These are phyloP conservation scores for Numida meleagris DNA, from an alignment of 2,113 vertebrate genomes.

Conservation along the genomic window DNA sequence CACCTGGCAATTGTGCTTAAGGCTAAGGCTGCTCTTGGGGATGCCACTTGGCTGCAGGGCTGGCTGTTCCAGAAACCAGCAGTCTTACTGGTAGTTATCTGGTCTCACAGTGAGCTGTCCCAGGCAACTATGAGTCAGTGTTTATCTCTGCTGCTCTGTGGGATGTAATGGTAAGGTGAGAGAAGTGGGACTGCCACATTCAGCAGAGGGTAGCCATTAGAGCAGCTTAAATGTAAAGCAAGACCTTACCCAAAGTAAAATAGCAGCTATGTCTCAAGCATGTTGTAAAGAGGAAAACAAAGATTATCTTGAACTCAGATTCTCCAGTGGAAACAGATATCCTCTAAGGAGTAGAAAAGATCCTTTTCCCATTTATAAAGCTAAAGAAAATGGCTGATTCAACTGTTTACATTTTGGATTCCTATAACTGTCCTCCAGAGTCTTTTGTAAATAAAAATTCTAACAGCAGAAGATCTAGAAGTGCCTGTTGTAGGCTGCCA, in stretches of 20 bases:
- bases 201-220: background rate
- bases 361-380: background rate
- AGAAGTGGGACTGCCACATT: background rate
- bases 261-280: background rate
- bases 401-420: background rate
- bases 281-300: background rate
- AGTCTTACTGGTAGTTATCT: conserved; percentile 6
- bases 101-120: background rate
- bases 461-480: background rate
- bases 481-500: background rate
- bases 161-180: background rate
- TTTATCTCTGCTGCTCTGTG: background rate
- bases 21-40: background rate
- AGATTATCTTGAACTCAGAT: background rate
- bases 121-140: conserved; percentile 7
- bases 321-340: background rate
- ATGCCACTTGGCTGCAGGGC: background rate
- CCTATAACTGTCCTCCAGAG: background rate
- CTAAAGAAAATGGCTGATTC: background rate
- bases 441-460: background rate
- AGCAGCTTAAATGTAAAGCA: background rate
- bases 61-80: conserved; percentile 30
- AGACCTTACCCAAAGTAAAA: background rate
- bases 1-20: background rate
- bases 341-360: background rate